Percentiles rank a stretch among this genome's conserved stretches.
These are phyloP conservation scores for Drosophila littoralis DNA, from an alignment of 1,140 invertebrate species.

Conservation along the genomic window DNA sequence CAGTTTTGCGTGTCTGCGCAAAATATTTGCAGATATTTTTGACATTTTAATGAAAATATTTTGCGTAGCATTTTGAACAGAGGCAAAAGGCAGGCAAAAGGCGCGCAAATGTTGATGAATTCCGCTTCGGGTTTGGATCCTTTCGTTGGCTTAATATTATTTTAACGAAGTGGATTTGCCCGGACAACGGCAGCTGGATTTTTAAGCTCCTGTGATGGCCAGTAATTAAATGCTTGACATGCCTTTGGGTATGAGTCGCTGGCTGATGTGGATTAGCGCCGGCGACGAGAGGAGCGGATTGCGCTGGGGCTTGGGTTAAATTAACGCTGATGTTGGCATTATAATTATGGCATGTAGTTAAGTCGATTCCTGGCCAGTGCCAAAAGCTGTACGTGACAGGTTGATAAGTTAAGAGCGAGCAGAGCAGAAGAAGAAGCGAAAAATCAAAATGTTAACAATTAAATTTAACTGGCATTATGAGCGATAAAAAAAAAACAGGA, in stretches of 20 bases:
- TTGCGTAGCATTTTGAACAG: slow-evolving; percentile 61
- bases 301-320: slow-evolving; percentile 27
- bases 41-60: slow-evolving; percentile 79
- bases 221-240: slow-evolving; percentile 83
- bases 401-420: slow-evolving; percentile 26
- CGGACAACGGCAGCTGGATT: slow-evolving; percentile 30
- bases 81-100: slow-evolving; percentile 10
- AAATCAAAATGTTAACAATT: slow-evolving; percentile 49
- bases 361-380: slow-evolving; percentile 45
- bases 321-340: slow-evolving; percentile 74
- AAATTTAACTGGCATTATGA: slow-evolving; percentile 31
- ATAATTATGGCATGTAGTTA: slow-evolving; percentile 74
- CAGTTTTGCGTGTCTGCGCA: slow-evolving; percentile 72
- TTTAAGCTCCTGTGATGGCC: slow-evolving; percentile 77
- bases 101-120: slow-evolving; percentile 55
- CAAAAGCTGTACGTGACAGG: slow-evolving; percentile 37
- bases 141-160: slow-evolving; percentile 72
- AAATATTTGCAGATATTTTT: slow-evolving; percentile 80
- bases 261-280: slow-evolving; percentile 57
- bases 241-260: slow-evolving; percentile 57
- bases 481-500: not conserved
- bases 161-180: slow-evolving; percentile 75
- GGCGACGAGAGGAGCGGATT: slow-evolving; percentile 31
- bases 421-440: not conserved
- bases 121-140: slow-evolving; percentile 40